Evolutionary conservation across 1,140 invertebrate species (phyloP).

Genomic region (Nephila pilipes): DNA sequence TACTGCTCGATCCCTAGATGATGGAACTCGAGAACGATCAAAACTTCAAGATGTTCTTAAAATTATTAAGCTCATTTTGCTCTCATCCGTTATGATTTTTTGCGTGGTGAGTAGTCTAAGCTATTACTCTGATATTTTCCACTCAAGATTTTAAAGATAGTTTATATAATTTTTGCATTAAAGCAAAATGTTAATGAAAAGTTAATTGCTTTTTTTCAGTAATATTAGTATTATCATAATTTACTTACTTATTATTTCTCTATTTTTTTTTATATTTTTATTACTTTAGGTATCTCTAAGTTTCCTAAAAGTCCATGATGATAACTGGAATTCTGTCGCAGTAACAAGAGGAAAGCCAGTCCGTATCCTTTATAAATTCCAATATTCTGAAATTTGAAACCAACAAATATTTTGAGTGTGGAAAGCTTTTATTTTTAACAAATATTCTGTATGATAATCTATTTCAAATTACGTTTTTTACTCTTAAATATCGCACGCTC

Average conservation of each 20-base stretch:
- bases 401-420: too few species aligned
- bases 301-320: conserved; percentile 74
- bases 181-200: too few species aligned
- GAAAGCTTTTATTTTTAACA: too few species aligned
- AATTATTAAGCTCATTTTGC: background rate
- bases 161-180: too few species aligned
- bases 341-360: conserved; percentile 69
- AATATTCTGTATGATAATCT: too few species aligned
- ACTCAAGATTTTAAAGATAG: too few species aligned
- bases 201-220: background rate
- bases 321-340: conserved; percentile 76
- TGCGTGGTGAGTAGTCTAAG: conserved; percentile 50
- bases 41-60: background rate
- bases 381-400: too few species aligned
- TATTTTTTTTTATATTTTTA: background rate
- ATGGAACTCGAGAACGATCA: background rate
- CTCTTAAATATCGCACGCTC: too few species aligned
- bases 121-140: too few species aligned
- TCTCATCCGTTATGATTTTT: conserved; percentile 46
- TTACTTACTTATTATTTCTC: too few species aligned
- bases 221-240: too few species aligned
- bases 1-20: background rate
- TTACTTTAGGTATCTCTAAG: conserved; percentile 76
- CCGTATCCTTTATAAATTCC: conserved; percentile 65
- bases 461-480: too few species aligned